Evolutionary conservation across 2,797 vertebrate species (phyloP).

Genomic region (Karalla daura): DNA sequence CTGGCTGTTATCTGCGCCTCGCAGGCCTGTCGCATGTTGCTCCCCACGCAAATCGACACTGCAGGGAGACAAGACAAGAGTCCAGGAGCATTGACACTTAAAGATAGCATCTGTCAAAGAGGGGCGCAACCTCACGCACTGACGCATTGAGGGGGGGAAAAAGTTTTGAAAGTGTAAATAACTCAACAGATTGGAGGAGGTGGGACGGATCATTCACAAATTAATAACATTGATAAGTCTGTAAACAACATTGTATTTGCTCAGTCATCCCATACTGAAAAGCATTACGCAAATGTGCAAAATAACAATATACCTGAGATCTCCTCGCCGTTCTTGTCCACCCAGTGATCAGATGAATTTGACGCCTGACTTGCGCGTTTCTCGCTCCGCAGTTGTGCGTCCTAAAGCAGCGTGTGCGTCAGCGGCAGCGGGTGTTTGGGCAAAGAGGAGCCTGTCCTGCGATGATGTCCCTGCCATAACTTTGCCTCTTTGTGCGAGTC

Average conservation of each 20-base stretch:
- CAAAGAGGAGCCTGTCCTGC: constrained; percentile 25
- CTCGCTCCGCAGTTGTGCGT: constrained; percentile 42
- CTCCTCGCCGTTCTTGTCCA: not conserved
- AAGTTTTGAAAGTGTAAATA: not conserved
- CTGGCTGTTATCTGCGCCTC: constrained; percentile 61
- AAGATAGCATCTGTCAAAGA: not conserved
- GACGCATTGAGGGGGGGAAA: not conserved
- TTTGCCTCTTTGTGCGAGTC: constrained; percentile 49
- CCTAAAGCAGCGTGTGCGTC: constrained; percentile 46
- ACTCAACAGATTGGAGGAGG: not conserved
- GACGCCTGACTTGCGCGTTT: constrained; percentile 42
- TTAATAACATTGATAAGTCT: not conserved
- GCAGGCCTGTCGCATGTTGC: constrained; percentile 71
- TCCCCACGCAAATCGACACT: constrained; percentile 33
- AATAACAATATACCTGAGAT: constrained; percentile 51
- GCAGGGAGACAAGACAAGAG: constrained; percentile 12
- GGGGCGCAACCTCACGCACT: constrained; percentile 1
- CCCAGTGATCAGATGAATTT: constrained; percentile 41
- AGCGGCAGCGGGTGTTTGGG: constrained; percentile 29
- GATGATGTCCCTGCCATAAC: constrained; percentile 70
- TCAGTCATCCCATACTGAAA: not conserved
- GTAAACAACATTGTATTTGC: not conserved
- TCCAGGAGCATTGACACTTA: constrained; percentile 4
- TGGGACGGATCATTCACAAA: not conserved
- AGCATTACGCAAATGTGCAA: not conserved